Conservation (phyloP, 2,797 vertebrate genomes). For the Schizothorax lantsangensis region DNA sequence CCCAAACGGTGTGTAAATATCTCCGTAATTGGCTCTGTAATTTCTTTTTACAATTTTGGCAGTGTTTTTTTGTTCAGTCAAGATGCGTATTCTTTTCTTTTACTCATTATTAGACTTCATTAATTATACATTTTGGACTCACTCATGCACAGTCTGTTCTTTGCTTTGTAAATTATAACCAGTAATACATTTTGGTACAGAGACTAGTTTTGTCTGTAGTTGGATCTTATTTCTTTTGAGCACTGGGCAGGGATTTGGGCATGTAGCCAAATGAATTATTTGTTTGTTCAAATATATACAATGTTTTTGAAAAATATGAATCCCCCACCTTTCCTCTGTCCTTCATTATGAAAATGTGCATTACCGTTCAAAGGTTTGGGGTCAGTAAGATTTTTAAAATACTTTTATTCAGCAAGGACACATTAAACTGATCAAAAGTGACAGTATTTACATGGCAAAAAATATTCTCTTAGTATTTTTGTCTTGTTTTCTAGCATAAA, state of each 20-base stretch:
- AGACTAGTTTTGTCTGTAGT: conserved; percentile 10
- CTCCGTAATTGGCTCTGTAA: neutral
- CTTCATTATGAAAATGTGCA: neutral
- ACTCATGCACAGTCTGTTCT: neutral
- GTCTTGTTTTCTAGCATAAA: too few relatives aligned
- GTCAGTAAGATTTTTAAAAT: neutral
- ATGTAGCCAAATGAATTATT: neutral
- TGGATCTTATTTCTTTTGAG: neutral
- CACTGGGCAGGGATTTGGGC: neutral
- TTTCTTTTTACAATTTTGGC: neutral
- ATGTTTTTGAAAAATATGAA: neutral
- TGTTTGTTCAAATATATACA: neutral
- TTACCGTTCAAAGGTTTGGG: neutral
- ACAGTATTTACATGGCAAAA: too few relatives aligned
- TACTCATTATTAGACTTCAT: neutral
- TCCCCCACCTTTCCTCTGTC: neutral
- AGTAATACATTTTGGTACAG: neutral
- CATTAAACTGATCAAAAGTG: neutral
- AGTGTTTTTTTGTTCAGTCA: neutral
- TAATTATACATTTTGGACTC: neutral
- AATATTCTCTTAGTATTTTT: too few relatives aligned
- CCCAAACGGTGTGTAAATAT: conserved; percentile 81
- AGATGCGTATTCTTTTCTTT: neutral
- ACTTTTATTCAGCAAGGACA: neutral
- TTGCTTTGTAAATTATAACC: conserved; percentile 2